A percentile compares a stretch with the other conserved stretches of the same genome.
These are phyloP conservation scores for Drosophila fuyamai DNA, from an alignment of 1,140 invertebrate genomes.

Conservation along the genomic window DNA sequence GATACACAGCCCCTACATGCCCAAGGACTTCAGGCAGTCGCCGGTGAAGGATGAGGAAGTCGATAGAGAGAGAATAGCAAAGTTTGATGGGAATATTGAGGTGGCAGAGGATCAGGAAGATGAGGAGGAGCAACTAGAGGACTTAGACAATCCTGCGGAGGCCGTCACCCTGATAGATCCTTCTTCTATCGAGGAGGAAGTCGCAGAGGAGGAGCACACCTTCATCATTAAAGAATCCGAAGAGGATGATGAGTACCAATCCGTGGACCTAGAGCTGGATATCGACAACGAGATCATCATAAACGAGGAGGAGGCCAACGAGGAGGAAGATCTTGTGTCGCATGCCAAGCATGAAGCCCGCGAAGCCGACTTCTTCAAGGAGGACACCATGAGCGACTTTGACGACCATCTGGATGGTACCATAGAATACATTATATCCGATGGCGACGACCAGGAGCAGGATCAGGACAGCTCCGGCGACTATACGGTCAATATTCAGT, in stretches of 20 bases:
- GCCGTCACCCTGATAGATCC: slow-evolving; percentile 36
- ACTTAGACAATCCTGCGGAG: not conserved
- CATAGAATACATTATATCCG: slow-evolving; percentile 69
- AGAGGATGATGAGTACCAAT: slow-evolving; percentile 51
- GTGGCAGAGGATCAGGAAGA: slow-evolving; percentile 29
- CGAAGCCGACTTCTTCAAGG: slow-evolving; percentile 52
- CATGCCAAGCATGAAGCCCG: slow-evolving; percentile 30
- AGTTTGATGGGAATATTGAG: slow-evolving; percentile 45
- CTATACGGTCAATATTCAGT: slow-evolving; percentile 67
- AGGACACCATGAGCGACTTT: slow-evolving; percentile 63
- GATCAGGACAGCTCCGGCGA: slow-evolving; percentile 67
- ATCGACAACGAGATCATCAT: slow-evolving; percentile 75
- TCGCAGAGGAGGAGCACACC: slow-evolving; percentile 34
- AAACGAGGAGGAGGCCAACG: slow-evolving; percentile 57
- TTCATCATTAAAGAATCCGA: slow-evolving; percentile 40
- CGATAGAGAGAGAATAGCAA: slow-evolving; percentile 24
- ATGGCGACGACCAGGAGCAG: slow-evolving; percentile 54
- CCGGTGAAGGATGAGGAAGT: slow-evolving; percentile 16
- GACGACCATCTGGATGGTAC: slow-evolving; percentile 69
- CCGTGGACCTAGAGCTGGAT: slow-evolving; percentile 62
- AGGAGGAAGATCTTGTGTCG: slow-evolving; percentile 34
- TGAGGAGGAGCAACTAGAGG: slow-evolving; percentile 12
- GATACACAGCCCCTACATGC: slow-evolving; percentile 58
- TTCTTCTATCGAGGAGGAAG: slow-evolving; percentile 9
- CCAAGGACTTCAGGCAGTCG: slow-evolving; percentile 50